Percentiles rank a stretch among this genome's conserved stretches.
phyloP scores from a whole-genome alignment of 2,888 invertebrate species.

The Notodonta ziczac region DNA sequence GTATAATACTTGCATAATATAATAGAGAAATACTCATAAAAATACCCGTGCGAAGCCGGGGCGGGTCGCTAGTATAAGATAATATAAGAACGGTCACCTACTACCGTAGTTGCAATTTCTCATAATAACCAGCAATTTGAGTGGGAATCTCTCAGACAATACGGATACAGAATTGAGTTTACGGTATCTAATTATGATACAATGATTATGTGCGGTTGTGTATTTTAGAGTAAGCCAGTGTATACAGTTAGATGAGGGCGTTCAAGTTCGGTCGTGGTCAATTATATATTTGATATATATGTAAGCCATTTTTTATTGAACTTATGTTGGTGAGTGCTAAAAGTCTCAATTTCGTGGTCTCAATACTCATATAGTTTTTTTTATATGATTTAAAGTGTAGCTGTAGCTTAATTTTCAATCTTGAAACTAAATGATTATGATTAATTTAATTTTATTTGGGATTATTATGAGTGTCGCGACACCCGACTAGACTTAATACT shows the following conservation, averaged over 20 bases:
- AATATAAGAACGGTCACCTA: conserved; percentile 57
- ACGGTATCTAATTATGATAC: conserved; percentile 71
- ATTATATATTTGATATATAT: conserved; percentile 11
- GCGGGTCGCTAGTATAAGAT: no score
- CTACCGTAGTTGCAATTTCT: conserved; percentile 62
- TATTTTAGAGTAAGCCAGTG: conserved; percentile 35
- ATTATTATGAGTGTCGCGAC: background rate
- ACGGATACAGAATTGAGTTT: conserved; percentile 68
- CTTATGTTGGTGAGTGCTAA: background rate
- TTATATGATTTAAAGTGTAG: background rate
- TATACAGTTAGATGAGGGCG: conserved; percentile 34
- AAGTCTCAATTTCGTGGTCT: background rate
- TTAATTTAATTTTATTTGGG: background rate
- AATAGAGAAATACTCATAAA: no score
- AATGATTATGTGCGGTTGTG: conserved; percentile 49
- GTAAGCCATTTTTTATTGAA: background rate
- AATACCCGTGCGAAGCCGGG: no score
- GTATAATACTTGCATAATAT: no score
- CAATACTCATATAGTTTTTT: background rate
- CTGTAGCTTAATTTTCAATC: no score
- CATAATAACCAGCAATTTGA: conserved; percentile 71
- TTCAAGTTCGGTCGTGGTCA: conserved; percentile 11
- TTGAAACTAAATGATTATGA: no score
- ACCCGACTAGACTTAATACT: no score
- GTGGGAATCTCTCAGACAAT: conserved; percentile 70